These are phyloP conservation scores for Nymphicus hollandicus DNA, from an alignment of 2,113 vertebrate genomes.

Conservation along the genomic window DNA sequence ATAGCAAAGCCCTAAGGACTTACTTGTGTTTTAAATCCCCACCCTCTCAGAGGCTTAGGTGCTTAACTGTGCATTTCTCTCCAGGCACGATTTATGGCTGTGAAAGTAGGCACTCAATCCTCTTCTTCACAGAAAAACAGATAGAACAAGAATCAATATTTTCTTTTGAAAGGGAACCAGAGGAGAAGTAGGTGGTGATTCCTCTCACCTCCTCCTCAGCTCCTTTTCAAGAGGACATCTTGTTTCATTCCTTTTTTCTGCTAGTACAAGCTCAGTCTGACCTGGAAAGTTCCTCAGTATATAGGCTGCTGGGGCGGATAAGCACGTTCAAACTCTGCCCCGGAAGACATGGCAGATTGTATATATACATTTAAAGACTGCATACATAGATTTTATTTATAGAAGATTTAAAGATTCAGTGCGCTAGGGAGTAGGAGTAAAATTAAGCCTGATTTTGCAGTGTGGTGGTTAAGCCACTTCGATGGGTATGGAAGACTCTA, in stretches of 20 bases:
- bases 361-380: not conserved
- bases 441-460: not conserved
- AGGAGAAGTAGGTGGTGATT: constrained; percentile 47
- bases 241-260: not conserved
- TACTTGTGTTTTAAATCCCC: not conserved
- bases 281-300: not conserved
- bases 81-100: not conserved
- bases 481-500: not conserved
- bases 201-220: constrained; percentile 29
- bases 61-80: constrained; percentile 9
- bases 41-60: not conserved
- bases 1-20: not conserved
- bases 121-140: constrained; percentile 19
- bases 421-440: not conserved
- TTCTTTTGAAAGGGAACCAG: not conserved
- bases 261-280: not conserved
- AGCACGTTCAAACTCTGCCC: not conserved
- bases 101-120: not conserved
- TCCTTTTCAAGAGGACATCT: constrained; percentile 2
- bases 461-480: not conserved
- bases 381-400: not conserved
- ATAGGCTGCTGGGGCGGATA: not conserved
- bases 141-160: not conserved
- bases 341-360: not conserved
- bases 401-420: not conserved